phyloP scores from a whole-genome alignment of 2,888 invertebrate species.

The Eupithecia exiguata region DNA sequence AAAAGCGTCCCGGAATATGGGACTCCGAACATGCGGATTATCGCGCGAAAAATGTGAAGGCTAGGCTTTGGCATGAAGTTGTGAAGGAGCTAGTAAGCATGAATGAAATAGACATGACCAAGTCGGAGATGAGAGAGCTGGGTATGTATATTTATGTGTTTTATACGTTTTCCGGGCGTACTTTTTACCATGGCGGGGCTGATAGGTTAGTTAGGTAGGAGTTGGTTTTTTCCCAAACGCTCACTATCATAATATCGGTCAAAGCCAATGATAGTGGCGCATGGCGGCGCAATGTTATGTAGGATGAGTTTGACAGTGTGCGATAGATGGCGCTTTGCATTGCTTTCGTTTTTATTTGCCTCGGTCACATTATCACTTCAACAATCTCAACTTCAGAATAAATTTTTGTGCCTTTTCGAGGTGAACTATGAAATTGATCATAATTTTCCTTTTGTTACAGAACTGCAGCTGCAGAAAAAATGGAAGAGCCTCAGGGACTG shows the following conservation, averaged over 20 bases:
- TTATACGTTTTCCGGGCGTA: not conserved
- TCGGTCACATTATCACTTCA: not conserved
- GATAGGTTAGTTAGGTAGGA: not conserved
- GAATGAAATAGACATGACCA: conserved; percentile 65
- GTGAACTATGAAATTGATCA: not conserved
- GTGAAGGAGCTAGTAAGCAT: conserved; percentile 66
- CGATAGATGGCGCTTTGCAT: conserved; percentile 3
- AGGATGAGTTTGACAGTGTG: not conserved
- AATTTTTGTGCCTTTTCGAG: not conserved
- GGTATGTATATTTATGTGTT: conserved; percentile 57
- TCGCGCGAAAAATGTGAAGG: conserved; percentile 62
- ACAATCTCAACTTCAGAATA: not conserved
- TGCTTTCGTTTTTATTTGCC: not conserved
- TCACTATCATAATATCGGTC: not conserved
- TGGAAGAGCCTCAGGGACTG: conserved; percentile 79
- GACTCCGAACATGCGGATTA: conserved; percentile 69
- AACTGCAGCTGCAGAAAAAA: conserved; percentile 77
- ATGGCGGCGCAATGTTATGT: not conserved
- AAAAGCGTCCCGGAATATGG: conserved; percentile 76
- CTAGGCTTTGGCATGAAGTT: conserved; percentile 70
- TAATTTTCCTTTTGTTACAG: conserved; percentile 57
- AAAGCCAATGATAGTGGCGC: not conserved
- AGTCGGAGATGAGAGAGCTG: conserved; percentile 75
- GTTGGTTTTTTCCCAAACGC: not conserved
- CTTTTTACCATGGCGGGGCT: not conserved